Base-by-base conservation (phyloP, 2,888 invertebrate genomes). In the Epinotia nisella region DNA sequence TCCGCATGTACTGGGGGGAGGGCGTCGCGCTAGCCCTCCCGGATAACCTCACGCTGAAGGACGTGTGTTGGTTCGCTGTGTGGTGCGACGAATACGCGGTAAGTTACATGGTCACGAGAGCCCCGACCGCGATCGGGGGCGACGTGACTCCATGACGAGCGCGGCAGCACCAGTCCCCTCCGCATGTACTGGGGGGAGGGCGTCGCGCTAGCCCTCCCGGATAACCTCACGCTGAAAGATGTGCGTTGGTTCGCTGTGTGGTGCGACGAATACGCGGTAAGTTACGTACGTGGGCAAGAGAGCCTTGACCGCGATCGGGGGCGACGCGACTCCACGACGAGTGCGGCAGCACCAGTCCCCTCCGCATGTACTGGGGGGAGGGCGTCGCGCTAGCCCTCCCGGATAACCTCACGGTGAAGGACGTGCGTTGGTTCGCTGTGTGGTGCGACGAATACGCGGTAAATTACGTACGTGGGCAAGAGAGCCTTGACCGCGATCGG, bases 31-130 rank as follows among this genome's bases (percentile, higher is more conserved):
- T 98, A 62, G 96, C 98, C 15, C 93, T 98, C 78, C 98, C 98
- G 0, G 98, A 98, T 80, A 97, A 98, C 21, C 21, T 24, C 21
- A 24, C 21, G 21, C 92, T 98, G 75, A 95, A 95, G 81, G 97
- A 97, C 88, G 95, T 98, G 85, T 96, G 95, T 86, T 98, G 98
- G 97, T 96, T 98, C 90, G 96, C 97, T 13, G 96, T 98, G 51
- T 98, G 98, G 97, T 98, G 98, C 88, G 97, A 98, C 83, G 97
- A 98, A 85, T 98, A 96, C 83, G 94, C 96, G 72, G 98, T 98
- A 83, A 95, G 96, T 94, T 98, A 97, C 94, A 97, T 97, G 83
- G 98, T 98, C 74, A 95, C 94, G 70, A 94, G 96, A 5, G 95
- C 94, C 2, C 96, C 97, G 0, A 95, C 95, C 78, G 95, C 94